These are phyloP conservation scores for Candoia aspera DNA, from an alignment of 2,113 vertebrate species.

Conservation along the genomic window DNA sequence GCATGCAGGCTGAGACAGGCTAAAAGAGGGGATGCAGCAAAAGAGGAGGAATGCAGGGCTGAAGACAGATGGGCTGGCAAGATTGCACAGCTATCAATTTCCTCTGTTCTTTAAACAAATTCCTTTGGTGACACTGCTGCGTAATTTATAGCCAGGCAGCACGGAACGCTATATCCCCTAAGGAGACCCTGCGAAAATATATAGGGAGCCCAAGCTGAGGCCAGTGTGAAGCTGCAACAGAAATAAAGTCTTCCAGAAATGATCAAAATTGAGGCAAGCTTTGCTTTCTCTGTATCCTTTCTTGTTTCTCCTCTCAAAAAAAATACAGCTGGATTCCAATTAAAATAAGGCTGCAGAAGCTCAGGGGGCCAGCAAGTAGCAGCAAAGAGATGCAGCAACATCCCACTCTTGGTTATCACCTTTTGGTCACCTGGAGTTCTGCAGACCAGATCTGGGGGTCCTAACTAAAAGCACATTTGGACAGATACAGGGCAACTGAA, in stretches of 20 bases:
- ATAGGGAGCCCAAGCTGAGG: conserved; percentile 2
- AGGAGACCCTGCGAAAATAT: conserved; percentile 13
- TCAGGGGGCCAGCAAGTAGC: neutral
- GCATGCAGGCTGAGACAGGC: conserved; percentile 20
- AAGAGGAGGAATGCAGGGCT: conserved; percentile 47
- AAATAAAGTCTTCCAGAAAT: conserved; percentile 18
- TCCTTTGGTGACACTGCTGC: conserved; percentile 41
- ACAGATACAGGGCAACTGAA: neutral
- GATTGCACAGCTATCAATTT: conserved; percentile 43
- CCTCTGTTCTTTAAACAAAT: conserved; percentile 56
- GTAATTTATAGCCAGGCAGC: conserved; percentile 48
- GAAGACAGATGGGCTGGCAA: conserved; percentile 36
- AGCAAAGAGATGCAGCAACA: too few species aligned
- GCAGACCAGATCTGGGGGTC: too few species aligned
- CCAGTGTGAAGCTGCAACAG: conserved; percentile 31
- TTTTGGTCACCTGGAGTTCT: too few species aligned
- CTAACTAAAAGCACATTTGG: neutral
- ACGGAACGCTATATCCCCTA: conserved; percentile 25
- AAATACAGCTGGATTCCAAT: neutral
- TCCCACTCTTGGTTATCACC: too few species aligned
- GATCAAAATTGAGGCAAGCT: neutral
- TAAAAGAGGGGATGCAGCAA: conserved; percentile 28
- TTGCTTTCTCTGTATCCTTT: conserved; percentile 12
- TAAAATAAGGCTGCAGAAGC: neutral
- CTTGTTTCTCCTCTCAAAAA: neutral